These are phyloP conservation scores for Cyanoderma ruficeps DNA, from an alignment of 2,113 vertebrate species.

Conservation along the genomic window DNA sequence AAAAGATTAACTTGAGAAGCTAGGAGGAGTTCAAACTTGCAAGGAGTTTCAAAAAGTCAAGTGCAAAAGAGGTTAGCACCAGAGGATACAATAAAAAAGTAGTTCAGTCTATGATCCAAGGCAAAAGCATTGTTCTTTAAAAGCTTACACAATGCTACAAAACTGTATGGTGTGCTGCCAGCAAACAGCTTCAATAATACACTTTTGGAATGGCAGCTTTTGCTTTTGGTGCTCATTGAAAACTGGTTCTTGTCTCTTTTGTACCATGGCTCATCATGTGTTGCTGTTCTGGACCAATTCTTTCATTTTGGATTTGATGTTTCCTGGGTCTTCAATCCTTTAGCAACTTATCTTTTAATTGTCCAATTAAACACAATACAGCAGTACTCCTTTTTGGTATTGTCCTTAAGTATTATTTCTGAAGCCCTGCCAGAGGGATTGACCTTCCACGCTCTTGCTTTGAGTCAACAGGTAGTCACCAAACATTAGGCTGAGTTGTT, in stretches of 20 bases:
- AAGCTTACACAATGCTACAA: not conserved
- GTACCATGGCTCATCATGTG: not conserved
- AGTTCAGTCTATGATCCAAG: not conserved
- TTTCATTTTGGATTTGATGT: not conserved
- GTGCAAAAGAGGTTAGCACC: not conserved
- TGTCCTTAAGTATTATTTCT: not conserved
- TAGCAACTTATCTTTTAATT: not conserved
- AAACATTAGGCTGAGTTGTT: not conserved
- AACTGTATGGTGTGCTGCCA: not conserved
- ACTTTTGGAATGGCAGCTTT: not conserved
- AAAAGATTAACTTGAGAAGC: not conserved
- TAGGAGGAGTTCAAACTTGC: not conserved
- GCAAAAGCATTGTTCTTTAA: not conserved
- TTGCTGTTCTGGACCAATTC: not conserved
- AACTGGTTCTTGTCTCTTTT: not conserved
- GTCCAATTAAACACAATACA: not conserved
- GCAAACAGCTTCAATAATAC: not conserved
- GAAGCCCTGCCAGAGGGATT: not conserved
- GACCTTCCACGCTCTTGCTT: not conserved
- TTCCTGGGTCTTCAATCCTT: not conserved
- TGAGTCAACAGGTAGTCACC: not conserved
- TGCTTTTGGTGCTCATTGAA: not conserved
- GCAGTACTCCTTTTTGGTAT: not conserved
- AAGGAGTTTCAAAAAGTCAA: not conserved
- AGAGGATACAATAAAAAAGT: not conserved